Evolutionary conservation across 2,888 invertebrate species (phyloP), one percentile per base, ranked within the genome.

Genomic region (Drosophila ezoana): DNA sequence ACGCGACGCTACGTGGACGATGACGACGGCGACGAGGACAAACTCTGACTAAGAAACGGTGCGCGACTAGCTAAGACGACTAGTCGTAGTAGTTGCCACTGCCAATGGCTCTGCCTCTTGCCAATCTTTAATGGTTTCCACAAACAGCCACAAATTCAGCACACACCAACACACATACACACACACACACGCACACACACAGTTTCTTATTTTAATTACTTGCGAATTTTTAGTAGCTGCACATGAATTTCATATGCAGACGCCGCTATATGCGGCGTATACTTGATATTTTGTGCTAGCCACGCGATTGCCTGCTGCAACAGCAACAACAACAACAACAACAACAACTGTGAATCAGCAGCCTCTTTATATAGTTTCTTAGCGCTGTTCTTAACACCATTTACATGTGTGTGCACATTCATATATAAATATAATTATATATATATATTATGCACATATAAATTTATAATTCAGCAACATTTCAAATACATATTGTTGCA

Each of bases 181-280:
- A 63, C 65, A 76, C 23, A 49, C 56, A 63, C 44, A 43, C 23
- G 45, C 43, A 43, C 18, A 59, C 53, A 41, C 56, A 69, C 41
- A 71, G 51, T 40, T 80, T 83, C 62, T 77, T 79, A 72, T 79
- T 83, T 83, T 83, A 83, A 83, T 83, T 83, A 83, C 80, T 84
- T 77, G 84, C 72, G 77, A 72, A 84, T 75, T 75, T 76, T 81
- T 72, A 62, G 72, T 69, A 67, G 78, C 62, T 38, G 35, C 51
- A 59, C 72, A 79, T 77, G 60, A 54, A 79, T 74, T 60, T 74
- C 67, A 83, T 66, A 67, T 72, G 63, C 73, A 70, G 56, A 56
- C 57, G 53, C 62, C 43, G 60, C 52, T 28, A 43, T 16, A 60
- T 23, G 57, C 20, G 62, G 62, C 78, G 67, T 72, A 83, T 81